Base-by-base conservation (phyloP, 2,797 vertebrate genomes). In the Avahi laniger region DNA sequence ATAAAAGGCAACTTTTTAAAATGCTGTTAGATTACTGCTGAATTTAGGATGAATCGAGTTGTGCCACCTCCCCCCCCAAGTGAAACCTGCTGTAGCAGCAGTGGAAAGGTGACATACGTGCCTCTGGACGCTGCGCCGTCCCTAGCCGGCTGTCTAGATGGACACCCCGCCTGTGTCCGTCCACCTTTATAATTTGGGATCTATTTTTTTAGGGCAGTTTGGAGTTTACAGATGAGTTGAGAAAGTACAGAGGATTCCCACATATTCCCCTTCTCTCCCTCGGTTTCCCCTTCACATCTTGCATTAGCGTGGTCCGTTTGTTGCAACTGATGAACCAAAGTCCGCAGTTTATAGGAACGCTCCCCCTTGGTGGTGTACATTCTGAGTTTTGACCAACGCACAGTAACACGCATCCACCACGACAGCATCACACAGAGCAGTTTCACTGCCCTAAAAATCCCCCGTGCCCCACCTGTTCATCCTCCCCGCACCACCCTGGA, bases 201-300 rank as follows among this genome's bases (percentile, higher is more conserved):
- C 28, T 69, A 10, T 59, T 82, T 90, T 89, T 81, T 50, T 46
- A 82, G 89, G 50, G 54, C 13, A 59, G 80, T 70, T 94, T 97
- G 73, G 63, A 57, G 70, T 88, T 91, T 79, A 85, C 38, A 50
- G 52, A 57, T 95, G 89, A 95, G 82, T 4, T 50, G 80, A 90
- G 57, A 92, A 87, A 91, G 38, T 83, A 38, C 41, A 52, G 35
- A 70, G 41, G 33, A 76, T 67, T 81, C 78, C 48, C 35, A 22
- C 38, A 28, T 30, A 43, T 81, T 61, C n/a, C 54, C 18, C 59
- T n/a, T 57, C 43, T 52, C 24, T 7, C n/a, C 52, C 22, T 35
- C 28, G 35, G 4, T 48, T 93, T 72, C 84, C 48, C 41, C 59
- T 24, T 17, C n/a, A 35, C 26, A 12, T 22, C 35, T 33, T 57